Base-by-base conservation (phyloP, 2,113 vertebrate species). In the Fukomys damarensis region DNA sequence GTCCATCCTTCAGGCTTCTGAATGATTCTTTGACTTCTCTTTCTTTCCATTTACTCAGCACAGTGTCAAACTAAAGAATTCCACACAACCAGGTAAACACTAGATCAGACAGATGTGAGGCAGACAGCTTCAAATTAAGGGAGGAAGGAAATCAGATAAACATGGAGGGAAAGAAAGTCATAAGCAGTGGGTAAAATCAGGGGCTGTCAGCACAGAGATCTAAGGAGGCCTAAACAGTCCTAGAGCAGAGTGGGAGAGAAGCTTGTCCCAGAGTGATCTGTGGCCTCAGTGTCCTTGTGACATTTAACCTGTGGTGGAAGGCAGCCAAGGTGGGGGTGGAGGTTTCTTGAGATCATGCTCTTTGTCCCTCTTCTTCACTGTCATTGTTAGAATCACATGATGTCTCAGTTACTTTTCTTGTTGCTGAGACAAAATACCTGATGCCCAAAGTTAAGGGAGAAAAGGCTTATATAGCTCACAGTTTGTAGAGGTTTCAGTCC, bases 261-360 rank as follows among this genome's bases (percentile, higher is more conserved):
- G 46, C 14, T 72, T 8, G 52, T 43, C 28, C 0, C 46, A 28
- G 43, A 30, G 43, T 17, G 43, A 56, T 20, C 49, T n/a, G 38
- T 10, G 26, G 5, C 20, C 22, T 52, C 56, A 35, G 98, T 98
- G 95, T 98, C 98, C 98, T 98, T 98, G 97, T 98, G 98, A 98
- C 98, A 98, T 97, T 98, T 98, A 98, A 98, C 26, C 43, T 30
- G 7, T 6, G 3, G 43, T 49, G 74, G 72, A 46, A 49, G 43
- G 74, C 3, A 5, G 98, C 8, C 38, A 11, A 14, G 98, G 98
- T 98, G 98, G 97, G 98, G 98, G 97, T 98, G 98, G 98, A 98
- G 93, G 93, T 86, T 22, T 22, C 20, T 59, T 22, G 3, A 2
- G 12, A 14, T 19, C 19, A 11, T 56, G 84, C 83, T 22, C 14